Evolutionary conservation across 2,888 invertebrate species (phyloP).

Genomic region (Dromius quadrimaculatus): DNA sequence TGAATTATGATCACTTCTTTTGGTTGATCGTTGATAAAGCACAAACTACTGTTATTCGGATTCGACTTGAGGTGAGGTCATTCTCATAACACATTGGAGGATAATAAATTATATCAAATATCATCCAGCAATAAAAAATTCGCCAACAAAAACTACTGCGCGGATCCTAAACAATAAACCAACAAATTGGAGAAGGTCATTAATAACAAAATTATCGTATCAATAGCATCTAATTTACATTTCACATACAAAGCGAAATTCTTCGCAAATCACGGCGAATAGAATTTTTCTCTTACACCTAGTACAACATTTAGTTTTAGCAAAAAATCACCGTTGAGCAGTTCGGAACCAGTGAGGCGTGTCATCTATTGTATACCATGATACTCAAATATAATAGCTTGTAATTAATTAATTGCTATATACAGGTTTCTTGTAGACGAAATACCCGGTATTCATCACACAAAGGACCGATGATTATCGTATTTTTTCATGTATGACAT

Average conservation of each 20-base stretch:
- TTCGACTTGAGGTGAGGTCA: no score
- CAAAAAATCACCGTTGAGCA: neutral
- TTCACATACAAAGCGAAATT: neutral
- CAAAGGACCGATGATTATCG: neutral
- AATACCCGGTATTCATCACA: neutral
- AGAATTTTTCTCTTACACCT: no score
- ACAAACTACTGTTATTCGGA: no score
- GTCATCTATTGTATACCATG: neutral
- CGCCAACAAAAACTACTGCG: no score
- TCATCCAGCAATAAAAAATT: no score
- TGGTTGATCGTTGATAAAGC: no score
- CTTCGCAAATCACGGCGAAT: neutral
- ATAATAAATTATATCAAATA: no score
- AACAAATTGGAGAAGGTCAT: no score
- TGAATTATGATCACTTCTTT: no score
- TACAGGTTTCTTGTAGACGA: neutral
- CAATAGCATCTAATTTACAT: constrained; percentile 16
- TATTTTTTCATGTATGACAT: constrained; percentile 15
- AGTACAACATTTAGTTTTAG: neutral
- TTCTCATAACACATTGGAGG: no score
- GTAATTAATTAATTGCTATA: constrained; percentile 25
- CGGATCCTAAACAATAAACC: no score
- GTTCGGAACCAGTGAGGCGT: neutral
- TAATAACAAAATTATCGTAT: constrained; percentile 1
- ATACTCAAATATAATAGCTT: constrained; percentile 1